A percentile compares a stretch with the other conserved stretches of the same genome.
Evolutionary conservation across 2,113 vertebrate genomes (phyloP).

Genomic region (Ochotona curzoniae): DNA sequence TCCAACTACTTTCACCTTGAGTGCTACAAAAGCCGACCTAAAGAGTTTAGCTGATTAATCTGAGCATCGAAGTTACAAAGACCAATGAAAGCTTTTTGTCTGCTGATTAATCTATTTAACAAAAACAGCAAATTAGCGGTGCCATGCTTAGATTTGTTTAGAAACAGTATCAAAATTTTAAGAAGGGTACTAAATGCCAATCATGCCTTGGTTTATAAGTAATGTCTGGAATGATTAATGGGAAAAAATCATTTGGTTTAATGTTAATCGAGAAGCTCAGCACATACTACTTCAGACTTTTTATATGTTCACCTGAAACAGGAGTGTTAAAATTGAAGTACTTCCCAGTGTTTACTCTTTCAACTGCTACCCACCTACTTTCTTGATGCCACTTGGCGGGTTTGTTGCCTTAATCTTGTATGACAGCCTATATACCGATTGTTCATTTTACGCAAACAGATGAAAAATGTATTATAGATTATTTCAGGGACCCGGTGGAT

Average conservation of each 20-base stretch:
- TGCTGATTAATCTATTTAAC: background rate
- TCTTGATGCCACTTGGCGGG: background rate
- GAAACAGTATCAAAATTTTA: constrained; percentile 54
- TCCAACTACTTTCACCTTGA: constrained; percentile 25
- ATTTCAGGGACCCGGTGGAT: background rate
- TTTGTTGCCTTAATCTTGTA: background rate
- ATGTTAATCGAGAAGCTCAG: constrained; percentile 32
- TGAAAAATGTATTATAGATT: background rate
- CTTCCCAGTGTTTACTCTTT: constrained; percentile 32
- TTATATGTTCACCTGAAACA: constrained; percentile 45
- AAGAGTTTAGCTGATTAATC: constrained; percentile 1
- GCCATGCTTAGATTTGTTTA: constrained; percentile 11
- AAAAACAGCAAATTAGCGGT: background rate
- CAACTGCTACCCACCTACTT: background rate
- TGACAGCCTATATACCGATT: background rate
- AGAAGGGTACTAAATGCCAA: constrained; percentile 9
- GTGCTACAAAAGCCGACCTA: background rate
- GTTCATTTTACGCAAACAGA: background rate
- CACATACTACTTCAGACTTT: constrained; percentile 14
- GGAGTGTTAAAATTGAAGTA: constrained; percentile 29
- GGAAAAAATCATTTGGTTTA: constrained; percentile 36
- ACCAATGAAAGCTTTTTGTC: background rate
- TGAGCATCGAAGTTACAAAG: background rate
- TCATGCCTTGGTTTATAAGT: background rate
- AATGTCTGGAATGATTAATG: constrained; percentile 48